Evolutionary conservation across 2,113 vertebrate species (phyloP).

Genomic region (Pampusana beccarii): DNA sequence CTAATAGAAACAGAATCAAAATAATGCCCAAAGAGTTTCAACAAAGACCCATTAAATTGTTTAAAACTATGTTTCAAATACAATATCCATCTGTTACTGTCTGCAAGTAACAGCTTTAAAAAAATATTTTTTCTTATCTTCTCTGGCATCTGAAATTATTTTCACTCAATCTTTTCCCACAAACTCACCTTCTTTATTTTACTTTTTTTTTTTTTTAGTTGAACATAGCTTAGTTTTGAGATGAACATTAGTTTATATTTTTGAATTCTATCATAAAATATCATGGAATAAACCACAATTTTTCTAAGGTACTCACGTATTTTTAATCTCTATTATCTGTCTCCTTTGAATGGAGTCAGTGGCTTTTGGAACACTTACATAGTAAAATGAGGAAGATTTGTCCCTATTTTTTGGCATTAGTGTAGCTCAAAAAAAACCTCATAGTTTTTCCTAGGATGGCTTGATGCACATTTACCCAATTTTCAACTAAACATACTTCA

Average conservation of each 20-base stretch:
- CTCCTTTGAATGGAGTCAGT: background rate
- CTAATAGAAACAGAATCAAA: background rate
- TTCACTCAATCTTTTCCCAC: background rate
- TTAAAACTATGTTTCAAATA: background rate
- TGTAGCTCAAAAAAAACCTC: background rate
- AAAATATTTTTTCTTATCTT: background rate
- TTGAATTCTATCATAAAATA: background rate
- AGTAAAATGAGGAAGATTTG: background rate
- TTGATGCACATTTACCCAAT: background rate
- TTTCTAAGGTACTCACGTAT: background rate
- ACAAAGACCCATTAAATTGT: background rate
- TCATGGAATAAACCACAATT: background rate
- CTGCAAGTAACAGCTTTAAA: background rate
- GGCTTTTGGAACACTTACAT: background rate
- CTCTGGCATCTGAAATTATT: background rate
- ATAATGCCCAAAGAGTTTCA: background rate
- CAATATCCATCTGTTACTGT: background rate
- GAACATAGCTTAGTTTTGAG: background rate
- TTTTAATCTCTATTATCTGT: background rate
- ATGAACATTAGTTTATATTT: background rate
- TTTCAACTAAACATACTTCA: background rate
- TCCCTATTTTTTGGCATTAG: background rate
- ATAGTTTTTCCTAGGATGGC: background rate
- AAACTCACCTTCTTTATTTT: background rate
- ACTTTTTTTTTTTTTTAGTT: background rate